Evolutionary conservation across 1,140 invertebrate species (phyloP), one percentile per base, ranked within the genome.

Genomic region (Bombus consobrinus): DNA sequence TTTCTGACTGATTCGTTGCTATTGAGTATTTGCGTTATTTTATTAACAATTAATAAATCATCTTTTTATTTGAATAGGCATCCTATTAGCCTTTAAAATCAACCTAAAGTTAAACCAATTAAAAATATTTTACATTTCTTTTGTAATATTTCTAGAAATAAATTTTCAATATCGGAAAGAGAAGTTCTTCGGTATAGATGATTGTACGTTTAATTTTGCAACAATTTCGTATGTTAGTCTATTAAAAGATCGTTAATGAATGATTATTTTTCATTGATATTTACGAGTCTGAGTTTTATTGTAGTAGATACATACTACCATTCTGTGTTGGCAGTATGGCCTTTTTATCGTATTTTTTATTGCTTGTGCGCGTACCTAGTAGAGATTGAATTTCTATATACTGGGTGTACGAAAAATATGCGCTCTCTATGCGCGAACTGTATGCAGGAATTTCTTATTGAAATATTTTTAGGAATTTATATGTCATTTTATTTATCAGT

Each of bases 321-420:
- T 15, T 15, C 34, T 81, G 66, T 53, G 15, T 18, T 9, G 41
- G 3, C 43, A 18, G 18, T 71, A 57, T 32, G 32, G 43, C 18
- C 12, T 71, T 81, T 81, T 57, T 57, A 71, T 71, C 43, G 66
- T 57, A 53, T 81, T 81, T 71, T 81, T 81, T 71, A 72, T 81
- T 81, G 10, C 47, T 13, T 5, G 34, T 32, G 47, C 66, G 37
- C 47, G 28, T 47, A n/a, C 47, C 66, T 32, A 53, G 47, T n/a
- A 53, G 47, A 81, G 66, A 81, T 81, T 81, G 79, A 62, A 73
- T 71, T 32, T 59, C 22, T 57, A n/a, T 41, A 18, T 32, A 81
- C 43, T 2, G 25, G 28, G 47, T 41, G 37, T 28, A 22, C n/a
- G 2, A 73, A 22, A 73, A 62, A 39, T 47, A 25, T 53, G 47